Conservation (phyloP, 1,140 invertebrate species). For the Archivesica marissinica region DNA sequence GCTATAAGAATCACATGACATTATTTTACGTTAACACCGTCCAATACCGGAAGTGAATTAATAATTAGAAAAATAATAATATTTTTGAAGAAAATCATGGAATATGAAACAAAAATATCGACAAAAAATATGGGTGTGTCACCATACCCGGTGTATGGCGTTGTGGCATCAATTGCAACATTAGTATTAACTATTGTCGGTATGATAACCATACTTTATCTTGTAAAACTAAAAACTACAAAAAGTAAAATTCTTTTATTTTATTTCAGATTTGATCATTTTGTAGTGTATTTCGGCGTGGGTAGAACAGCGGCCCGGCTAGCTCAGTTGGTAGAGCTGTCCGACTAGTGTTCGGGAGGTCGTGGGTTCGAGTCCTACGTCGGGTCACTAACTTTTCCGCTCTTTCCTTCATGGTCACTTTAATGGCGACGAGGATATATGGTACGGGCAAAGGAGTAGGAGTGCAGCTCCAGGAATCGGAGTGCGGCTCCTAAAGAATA, state of each 20-base stretch:
- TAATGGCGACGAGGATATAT: too few relatives aligned
- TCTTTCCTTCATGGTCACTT: too few relatives aligned
- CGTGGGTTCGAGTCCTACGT: too few relatives aligned
- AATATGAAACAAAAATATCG: conserved; percentile 48
- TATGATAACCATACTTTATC: neutral
- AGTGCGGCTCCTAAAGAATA: too few relatives aligned
- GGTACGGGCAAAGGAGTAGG: too few relatives aligned
- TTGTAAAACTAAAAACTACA: neutral
- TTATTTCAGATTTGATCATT: neutral
- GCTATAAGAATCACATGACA: conserved; percentile 47
- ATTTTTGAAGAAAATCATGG: conserved; percentile 34
- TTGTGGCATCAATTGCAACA: conserved; percentile 43
- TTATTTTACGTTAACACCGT: conserved; percentile 26
- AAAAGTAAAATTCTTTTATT: neutral
- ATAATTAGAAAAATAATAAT: conserved; percentile 28
- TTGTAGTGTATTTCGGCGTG: neutral
- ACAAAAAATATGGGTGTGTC: conserved; percentile 64
- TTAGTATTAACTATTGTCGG: conserved; percentile 65
- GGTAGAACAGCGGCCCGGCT: neutral
- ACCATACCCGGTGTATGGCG: conserved; percentile 65
- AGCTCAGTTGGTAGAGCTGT: neutral
- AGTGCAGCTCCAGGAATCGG: too few relatives aligned
- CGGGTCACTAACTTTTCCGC: too few relatives aligned
- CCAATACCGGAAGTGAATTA: conserved; percentile 35
- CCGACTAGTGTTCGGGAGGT: neutral